phyloP scores from a whole-genome alignment of 2,113 vertebrate genomes.

The Orientallactaga bullata region DNA sequence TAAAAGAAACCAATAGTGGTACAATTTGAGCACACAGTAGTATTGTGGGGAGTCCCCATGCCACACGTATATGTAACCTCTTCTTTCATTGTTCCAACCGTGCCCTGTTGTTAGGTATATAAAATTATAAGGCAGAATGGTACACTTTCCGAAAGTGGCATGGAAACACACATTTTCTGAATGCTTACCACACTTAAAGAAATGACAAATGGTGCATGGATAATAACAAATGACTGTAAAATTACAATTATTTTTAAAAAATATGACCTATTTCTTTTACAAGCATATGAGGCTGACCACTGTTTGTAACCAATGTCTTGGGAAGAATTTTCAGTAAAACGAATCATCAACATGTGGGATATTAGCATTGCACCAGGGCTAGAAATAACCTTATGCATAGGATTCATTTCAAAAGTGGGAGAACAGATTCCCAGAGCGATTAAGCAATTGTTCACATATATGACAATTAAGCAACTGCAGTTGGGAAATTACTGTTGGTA shows the following conservation, averaged over 20 bases:
- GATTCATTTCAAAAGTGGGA: not conserved
- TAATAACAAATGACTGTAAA: not conserved
- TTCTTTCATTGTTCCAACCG: conserved; percentile 7
- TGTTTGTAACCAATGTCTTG: not conserved
- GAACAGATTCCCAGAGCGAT: not conserved
- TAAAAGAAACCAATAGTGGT: not conserved
- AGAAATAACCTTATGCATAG: conserved; percentile 22
- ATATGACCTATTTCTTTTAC: conserved; percentile 27
- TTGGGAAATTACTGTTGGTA: not conserved
- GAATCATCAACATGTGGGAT: not conserved
- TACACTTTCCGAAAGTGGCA: not conserved
- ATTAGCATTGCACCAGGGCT: not conserved
- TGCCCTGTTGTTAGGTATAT: not conserved
- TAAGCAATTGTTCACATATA: not conserved
- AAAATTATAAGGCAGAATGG: conserved; percentile 24
- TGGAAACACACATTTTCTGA: not conserved
- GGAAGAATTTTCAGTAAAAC: conserved; percentile 50
- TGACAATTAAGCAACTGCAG: not conserved
- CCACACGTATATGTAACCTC: not conserved
- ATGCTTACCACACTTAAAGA: not conserved
- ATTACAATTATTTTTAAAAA: not conserved
- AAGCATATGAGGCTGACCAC: not conserved
- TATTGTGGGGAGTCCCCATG: not conserved
- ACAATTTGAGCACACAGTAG: conserved; percentile 19
- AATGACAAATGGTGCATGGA: not conserved